A percentile compares a stretch with the other conserved stretches of the same genome.
These are phyloP conservation scores for Nautilus pompilius DNA, from an alignment of 1,140 invertebrate species.

Conservation along the genomic window DNA sequence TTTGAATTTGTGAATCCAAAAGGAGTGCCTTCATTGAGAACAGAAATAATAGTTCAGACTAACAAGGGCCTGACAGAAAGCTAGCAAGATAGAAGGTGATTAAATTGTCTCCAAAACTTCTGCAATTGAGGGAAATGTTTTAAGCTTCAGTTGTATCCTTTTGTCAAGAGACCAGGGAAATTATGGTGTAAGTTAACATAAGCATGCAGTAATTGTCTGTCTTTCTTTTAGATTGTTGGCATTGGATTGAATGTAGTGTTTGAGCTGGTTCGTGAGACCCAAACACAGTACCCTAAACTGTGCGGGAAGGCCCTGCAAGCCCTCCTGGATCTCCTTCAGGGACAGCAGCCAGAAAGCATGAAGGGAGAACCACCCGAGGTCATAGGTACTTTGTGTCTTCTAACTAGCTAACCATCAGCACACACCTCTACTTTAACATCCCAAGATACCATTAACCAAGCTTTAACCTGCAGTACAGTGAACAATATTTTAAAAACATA, in stretches of 20 bases:
- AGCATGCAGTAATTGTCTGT: slow-evolving; percentile 1
- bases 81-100: not conserved
- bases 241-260: slow-evolving; percentile 88
- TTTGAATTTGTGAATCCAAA: too few relatives aligned
- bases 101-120: slow-evolving; percentile 8
- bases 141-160: slow-evolving; percentile 3
- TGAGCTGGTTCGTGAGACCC: slow-evolving; percentile 83
- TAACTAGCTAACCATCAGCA: too few relatives aligned
- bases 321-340: slow-evolving; percentile 86
- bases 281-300: slow-evolving; percentile 73
- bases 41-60: not conserved
- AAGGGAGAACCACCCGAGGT: slow-evolving; percentile 71
- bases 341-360: slow-evolving; percentile 81
- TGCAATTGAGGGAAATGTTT: slow-evolving; percentile 65
- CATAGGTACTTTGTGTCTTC: slow-evolving; percentile 69
- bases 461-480: too few relatives aligned
- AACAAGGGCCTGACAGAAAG: not conserved
- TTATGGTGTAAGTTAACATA: too few relatives aligned
- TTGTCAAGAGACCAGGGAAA: not conserved
- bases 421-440: too few relatives aligned
- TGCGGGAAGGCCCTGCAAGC: slow-evolving; percentile 84
- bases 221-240: slow-evolving; percentile 72
- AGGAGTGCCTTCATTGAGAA: not conserved
- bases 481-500: too few relatives aligned
- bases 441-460: too few relatives aligned